A percentile compares a stretch with the other conserved stretches of the same genome.
Conservation (phyloP, 2,113 vertebrate species). For the Eulemur macaco region DNA sequence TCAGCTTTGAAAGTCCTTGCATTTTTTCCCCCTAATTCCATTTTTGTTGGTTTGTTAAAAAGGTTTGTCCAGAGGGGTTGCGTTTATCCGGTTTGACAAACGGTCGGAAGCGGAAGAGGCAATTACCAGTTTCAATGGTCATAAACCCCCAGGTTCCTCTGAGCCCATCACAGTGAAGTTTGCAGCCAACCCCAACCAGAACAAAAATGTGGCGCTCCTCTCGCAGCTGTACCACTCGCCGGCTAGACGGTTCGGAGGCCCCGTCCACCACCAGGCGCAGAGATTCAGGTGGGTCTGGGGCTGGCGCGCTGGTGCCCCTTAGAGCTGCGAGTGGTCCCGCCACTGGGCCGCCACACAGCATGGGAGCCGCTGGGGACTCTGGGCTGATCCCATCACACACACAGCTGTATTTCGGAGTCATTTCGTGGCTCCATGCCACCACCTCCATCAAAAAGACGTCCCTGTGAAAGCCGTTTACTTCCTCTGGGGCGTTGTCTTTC, state of each 20-base stretch:
- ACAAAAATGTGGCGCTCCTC: conserved; percentile 95
- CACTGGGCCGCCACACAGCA: fast-evolving
- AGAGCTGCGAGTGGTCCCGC: not conserved
- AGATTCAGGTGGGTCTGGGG: conserved; percentile 92
- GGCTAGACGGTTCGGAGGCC: conserved; percentile 94
- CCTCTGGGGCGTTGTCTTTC: not conserved
- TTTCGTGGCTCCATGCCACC: not conserved
- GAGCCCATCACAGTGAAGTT: conserved; percentile 98
- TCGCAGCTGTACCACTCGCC: conserved; percentile 97
- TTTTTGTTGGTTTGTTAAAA: conserved; percentile 81
- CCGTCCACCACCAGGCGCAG: conserved; percentile 97
- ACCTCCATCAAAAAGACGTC: not conserved
- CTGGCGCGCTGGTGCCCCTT: not conserved
- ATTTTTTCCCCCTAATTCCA: conserved; percentile 58
- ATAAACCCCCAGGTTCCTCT: conserved; percentile 94
- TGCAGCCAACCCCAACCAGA: conserved; percentile 98
- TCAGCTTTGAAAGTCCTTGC: conserved; percentile 79
- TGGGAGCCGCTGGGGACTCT: not conserved
- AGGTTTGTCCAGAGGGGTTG: conserved; percentile 96
- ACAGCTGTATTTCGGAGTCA: not conserved
- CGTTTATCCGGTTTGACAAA: conserved; percentile 98
- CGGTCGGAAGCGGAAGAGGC: conserved; percentile 97
- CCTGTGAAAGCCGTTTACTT: not conserved
- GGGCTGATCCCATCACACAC: not conserved
- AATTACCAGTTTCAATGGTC: conserved; percentile 96